Evolutionary conservation across 2,888 invertebrate species (phyloP).

Genomic region (Tupiocoris notatus): DNA sequence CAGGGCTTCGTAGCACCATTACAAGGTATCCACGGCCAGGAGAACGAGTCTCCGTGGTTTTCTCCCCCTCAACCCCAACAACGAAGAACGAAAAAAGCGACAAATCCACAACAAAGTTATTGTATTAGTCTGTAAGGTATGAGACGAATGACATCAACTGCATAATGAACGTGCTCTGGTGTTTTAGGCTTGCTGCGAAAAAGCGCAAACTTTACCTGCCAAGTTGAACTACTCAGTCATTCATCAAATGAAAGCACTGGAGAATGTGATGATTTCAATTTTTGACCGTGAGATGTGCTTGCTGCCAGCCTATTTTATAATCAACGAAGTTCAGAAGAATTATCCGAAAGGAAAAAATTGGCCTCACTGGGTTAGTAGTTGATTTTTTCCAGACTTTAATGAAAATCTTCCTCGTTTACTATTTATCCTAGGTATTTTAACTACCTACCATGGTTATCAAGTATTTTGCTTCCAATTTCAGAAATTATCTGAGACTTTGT

Average conservation of each 20-base stretch:
- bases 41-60: too few relatives aligned
- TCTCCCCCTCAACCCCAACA: too few relatives aligned
- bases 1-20: too few relatives aligned
- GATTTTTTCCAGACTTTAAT: not conserved
- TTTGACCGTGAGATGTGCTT: conserved; percentile 90
- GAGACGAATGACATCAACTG: too few relatives aligned
- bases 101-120: too few relatives aligned
- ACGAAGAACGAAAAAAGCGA: too few relatives aligned
- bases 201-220: conserved; percentile 77
- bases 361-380: conserved; percentile 76
- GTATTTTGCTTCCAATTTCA: conserved; percentile 56
- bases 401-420: too few relatives aligned
- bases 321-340: conserved; percentile 90
- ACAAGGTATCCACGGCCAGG: too few relatives aligned
- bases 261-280: conserved; percentile 81
- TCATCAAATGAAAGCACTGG: conserved; percentile 77
- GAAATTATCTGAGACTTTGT: conserved; percentile 81
- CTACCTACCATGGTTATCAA: too few relatives aligned
- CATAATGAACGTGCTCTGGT: not conserved
- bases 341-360: conserved; percentile 75
- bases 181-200: conserved; percentile 77
- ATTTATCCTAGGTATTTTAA: too few relatives aligned
- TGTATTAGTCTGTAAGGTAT: too few relatives aligned
- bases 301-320: conserved; percentile 90
- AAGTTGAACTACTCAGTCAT: conserved; percentile 75